Evolutionary conservation across 2,888 invertebrate genomes (phyloP), one percentile per base, ranked within the genome.

Genomic region (Halictus ligatus): DNA sequence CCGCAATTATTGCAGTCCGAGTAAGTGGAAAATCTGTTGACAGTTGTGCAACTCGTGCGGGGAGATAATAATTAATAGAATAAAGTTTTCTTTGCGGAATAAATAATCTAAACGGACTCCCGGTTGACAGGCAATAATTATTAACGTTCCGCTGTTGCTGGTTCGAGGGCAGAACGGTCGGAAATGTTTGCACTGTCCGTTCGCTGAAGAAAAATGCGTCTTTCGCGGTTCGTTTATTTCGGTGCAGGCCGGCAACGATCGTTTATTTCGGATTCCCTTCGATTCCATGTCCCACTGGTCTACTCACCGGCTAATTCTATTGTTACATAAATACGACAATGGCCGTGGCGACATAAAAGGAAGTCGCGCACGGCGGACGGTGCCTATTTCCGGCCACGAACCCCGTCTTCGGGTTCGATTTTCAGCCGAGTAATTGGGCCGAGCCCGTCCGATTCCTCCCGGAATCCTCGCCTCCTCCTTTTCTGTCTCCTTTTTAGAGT

Each of bases 211-310:
- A 64, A 64, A 64, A 64, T 64, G 60, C 25, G 60, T n/a, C n/a
- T 64, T 54, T 21, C 54, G 54, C 54, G 54, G 54, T 13, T 25
- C 60, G 60, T 64, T 64, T 64, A 64, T 64, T 64, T 25, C 60
- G 60, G 60, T 64, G 25, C 60, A 15, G 25, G 12, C 25, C n/a
- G 25, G 10, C 25, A 25, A 12, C 77, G 40, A 43, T 91, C 72
- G 83, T 91, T 86, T 90, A 92, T 93, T 93, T 93, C 90, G 83
- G 89, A 93, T 94, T 92, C 91, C 88, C 67, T 67, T 75, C 88
- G 88, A 89, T 89, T 90, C 87, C 86, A 91, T 92, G 94, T 91
- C 94, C 94, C 92, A 94, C 91, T 94, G 93, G 93, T 94, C 94
- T 91, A 93, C 92, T 93, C 92, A 91, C 84, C 90, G 86, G 89